Base-by-base conservation (phyloP, 1,140 invertebrate species). In the Carcinoscorpius rotundicauda region DNA sequence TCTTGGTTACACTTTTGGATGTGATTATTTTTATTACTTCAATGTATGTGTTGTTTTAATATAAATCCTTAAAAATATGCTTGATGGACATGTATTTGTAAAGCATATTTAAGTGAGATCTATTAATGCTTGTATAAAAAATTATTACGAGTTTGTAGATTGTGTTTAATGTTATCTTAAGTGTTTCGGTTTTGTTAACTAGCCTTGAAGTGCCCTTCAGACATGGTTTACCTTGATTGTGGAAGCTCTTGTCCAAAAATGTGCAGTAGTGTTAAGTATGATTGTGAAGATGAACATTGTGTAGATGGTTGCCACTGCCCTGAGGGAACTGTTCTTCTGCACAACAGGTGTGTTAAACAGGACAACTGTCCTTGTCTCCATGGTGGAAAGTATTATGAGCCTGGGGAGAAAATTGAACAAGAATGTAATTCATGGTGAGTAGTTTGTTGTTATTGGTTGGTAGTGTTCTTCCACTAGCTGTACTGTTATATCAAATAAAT, bases 231-330 rank as follows among this genome's bases (percentile, higher is more conserved):
- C 64, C 71, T 68, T 3, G 72, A 71, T 6, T 78, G 77, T 63
- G 67, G 69, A 3, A 69, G 72, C 1, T 68, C 71, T 5, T 78
- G 77, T 64, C 75, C 75, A 0, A 10, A 67, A 6, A 76, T 76
- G 1, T 78, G 77, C 62, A 65, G 51, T 52, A 63, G 57, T 3
- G 64, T 63, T 1, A 58, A 62, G 6, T 66, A 65, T 48, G 68
- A 68, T 10, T 69, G 68, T 58, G 64, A 64, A 60, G 66, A 64
- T 9, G 49, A 65, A 8, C 62, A 62, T 5, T 93, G 91, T 72
- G 84, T 87, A 52, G 89, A 92, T 73, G 90, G 91, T 5, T 94
- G 91, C 73, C 91, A 87, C 76, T 94, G 91, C 77, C 88, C 89
- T 0, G 74, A 80, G 9, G 87, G 86, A 2, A 84, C 83, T 0